Evolutionary conservation across 2,113 vertebrate species (phyloP), one percentile per base, ranked within the genome.

Genomic region (Tretioscincus oriximinensis): DNA sequence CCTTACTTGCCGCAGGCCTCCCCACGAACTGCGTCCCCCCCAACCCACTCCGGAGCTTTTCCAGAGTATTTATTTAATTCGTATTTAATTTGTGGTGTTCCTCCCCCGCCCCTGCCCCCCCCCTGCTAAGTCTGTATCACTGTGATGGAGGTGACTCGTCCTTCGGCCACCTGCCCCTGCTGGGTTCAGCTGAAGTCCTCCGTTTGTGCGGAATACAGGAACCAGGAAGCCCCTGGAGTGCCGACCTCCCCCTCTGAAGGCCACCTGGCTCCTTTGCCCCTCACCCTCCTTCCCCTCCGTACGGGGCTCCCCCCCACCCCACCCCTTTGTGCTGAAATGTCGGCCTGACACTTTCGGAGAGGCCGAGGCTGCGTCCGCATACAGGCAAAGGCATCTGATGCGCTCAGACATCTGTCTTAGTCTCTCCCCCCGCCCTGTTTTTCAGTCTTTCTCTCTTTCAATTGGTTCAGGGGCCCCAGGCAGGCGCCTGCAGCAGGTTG

Each of bases 31-130:
- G 84, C 90, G 1, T 88, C 89, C 77, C 88, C 88, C 76, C 61
- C 87, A 72, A 1, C 21, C 90, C 87, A 26, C 49, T 29, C 93
- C 93, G 86, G 0, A 87, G 66, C 93, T 95, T 94, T 95, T 94
- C 93, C 94, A 95, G 94, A 94, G 93, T 95, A 95, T 95, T 95
- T 95, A 95, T 95, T 95, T 95, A 94, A 95, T 95, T 95, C 95
- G 94, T 95, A 95, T 95, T 95, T 95, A 95, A 95, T 95, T 95
- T 95, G 94, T 95, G 90, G 93, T 87, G 91, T 93, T 95, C 91
- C 91, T 70, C 54, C 41, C 12, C 14, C 26, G 10, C 26, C 26
- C 10, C 26, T 69, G 88, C 93, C 64, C 95, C 88, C 85, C 83
- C 92, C 92, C 90, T 94, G 93, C 90, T 83, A 91, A 93, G 94